These are phyloP conservation scores for Sesia apiformis DNA, from an alignment of 2,888 invertebrate genomes.

Conservation along the genomic window DNA sequence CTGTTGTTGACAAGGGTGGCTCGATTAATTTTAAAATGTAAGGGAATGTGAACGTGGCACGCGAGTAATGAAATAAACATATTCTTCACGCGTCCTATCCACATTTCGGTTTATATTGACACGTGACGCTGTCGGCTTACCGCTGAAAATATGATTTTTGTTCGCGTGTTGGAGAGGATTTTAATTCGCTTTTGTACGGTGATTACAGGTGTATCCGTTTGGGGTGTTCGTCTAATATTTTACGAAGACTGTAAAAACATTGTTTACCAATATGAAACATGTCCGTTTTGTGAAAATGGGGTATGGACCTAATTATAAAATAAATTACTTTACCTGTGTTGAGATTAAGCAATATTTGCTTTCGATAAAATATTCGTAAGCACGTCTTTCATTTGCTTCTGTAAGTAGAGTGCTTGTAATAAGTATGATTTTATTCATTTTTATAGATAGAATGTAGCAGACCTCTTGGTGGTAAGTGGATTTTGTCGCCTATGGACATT, in stretches of 20 bases:
- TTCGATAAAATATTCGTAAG: not conserved
- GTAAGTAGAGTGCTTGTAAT: not conserved
- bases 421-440: no score
- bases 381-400: not conserved
- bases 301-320: no score
- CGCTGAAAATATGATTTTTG: not conserved
- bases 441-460: no score
- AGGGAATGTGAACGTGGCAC: conserved; percentile 49
- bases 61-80: conserved; percentile 16
- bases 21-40: conserved; percentile 64
- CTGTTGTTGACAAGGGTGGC: conserved; percentile 55
- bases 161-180: not conserved
- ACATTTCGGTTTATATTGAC: not conserved
- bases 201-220: no score
- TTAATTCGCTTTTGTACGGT: not conserved
- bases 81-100: not conserved
- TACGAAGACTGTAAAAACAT: no score
- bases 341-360: no score
- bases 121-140: not conserved
- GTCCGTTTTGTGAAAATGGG: no score
- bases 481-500: no score
- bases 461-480: no score
- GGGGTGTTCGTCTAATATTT: no score
- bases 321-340: no score
- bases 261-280: no score